Percentiles rank a stretch among this genome's conserved stretches.
phyloP scores from a whole-genome alignment of 2,888 invertebrate species.

The Crossocerus cetratus region DNA sequence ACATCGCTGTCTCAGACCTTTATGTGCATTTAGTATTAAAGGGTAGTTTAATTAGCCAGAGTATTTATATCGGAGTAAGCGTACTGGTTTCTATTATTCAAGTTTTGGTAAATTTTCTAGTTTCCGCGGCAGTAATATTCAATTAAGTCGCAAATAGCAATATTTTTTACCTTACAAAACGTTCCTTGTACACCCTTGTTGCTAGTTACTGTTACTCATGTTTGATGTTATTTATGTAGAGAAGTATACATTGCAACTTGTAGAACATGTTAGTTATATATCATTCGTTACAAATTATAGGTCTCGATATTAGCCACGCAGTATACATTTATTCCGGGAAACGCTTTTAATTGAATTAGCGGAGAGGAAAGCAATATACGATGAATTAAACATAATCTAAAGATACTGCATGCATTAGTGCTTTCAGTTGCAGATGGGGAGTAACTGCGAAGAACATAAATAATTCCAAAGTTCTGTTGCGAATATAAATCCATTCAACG shows the following conservation, averaged over 20 bases:
- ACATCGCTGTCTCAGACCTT: too few species aligned
- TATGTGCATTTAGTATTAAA: neutral
- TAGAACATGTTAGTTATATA: constrained; percentile 1
- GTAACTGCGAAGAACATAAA: neutral
- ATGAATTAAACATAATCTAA: constrained; percentile 21
- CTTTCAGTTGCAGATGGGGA: constrained; percentile 13
- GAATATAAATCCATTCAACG: too few species aligned
- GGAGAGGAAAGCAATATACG: constrained; percentile 37
- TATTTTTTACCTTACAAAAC: constrained; percentile 13
- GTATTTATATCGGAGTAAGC: neutral
- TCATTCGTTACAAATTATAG: neutral
- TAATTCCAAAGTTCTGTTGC: too few species aligned
- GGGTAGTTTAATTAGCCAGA: constrained; percentile 7
- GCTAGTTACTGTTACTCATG: constrained; percentile 17
- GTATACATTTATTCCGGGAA: constrained; percentile 25
- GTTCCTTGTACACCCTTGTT: neutral
- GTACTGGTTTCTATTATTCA: neutral
- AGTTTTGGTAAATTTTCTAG: constrained; percentile 6
- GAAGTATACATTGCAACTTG: constrained; percentile 3
- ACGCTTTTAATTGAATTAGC: constrained; percentile 26
- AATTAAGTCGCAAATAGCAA: neutral
- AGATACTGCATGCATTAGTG: constrained; percentile 19
- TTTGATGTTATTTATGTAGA: neutral
- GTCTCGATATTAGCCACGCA: constrained; percentile 14
- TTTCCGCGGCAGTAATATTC: constrained; percentile 2